Evolutionary conservation across 2,888 invertebrate genomes (phyloP), one percentile per base, ranked within the genome.

Genomic region (Panopea generosa): DNA sequence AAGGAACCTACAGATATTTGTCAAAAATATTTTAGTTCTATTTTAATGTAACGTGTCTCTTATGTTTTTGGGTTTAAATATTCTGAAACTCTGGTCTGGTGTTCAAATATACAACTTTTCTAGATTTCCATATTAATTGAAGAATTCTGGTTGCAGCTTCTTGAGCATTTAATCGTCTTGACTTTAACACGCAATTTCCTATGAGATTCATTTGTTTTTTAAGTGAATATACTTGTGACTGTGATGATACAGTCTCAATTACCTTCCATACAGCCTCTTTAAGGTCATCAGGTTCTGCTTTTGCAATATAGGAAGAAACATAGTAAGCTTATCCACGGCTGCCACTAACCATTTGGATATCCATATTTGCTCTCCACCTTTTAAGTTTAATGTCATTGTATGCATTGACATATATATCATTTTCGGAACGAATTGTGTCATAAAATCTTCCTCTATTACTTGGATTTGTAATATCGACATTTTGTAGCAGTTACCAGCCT

Each of bases 261-360:
- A n/a, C n/a, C n/a, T n/a, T n/a, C n/a, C n/a, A n/a, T n/a, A n/a
- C n/a, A n/a, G n/a, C n/a, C n/a, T n/a, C n/a, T n/a, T n/a, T n/a
- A n/a, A n/a, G n/a, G n/a, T n/a, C n/a, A n/a, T n/a, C n/a, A n/a
- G n/a, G n/a, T n/a, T n/a, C n/a, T n/a, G n/a, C n/a, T n/a, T n/a
- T n/a, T 24, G 45, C 14, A 26, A 70, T 61, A 38, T 70, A 70
- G 9, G n/a, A 47, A 40, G 62, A 70, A 6, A 62, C 70, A 47
- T 70, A 70, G 45, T 61, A 62, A 33, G 70, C 70, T 7, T 14
- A 47, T 22, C 62, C 60, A 40, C 47, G 40, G 26, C 38, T 47
- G 33, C 27, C 45, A 27, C 56, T 60, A 2, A 70, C 62, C 56
- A 70, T 38, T 40, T 70, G 70, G 38, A 70, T 70, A 33, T 70